Evolutionary conservation across 2,888 invertebrate species (phyloP).

Genomic region (Diaperis boleti): DNA sequence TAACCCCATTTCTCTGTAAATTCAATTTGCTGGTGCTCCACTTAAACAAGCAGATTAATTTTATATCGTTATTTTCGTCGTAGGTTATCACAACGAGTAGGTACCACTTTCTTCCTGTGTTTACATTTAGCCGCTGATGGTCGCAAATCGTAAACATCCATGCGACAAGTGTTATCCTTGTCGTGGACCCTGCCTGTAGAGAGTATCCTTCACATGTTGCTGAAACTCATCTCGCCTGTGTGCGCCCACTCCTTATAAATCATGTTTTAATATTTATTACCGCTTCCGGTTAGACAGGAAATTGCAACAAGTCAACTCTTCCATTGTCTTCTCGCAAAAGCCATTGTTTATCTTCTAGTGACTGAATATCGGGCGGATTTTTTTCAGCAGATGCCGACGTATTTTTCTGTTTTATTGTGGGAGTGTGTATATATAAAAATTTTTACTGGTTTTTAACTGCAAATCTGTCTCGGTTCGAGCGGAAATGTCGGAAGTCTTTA

Average conservation of each 20-base stretch:
- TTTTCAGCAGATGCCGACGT: conserved; percentile 29
- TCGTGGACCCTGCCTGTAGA: not conserved
- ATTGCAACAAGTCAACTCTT: conserved; percentile 35
- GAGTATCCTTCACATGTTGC: not conserved
- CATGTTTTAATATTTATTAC: conserved; percentile 40
- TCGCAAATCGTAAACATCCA: conserved; percentile 1
- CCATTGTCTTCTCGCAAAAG: conserved; percentile 39
- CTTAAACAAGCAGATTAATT: not conserved
- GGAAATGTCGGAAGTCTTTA: conserved; percentile 40
- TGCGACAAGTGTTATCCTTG: not conserved
- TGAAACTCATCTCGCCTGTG: conserved; percentile 8
- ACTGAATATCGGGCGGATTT: conserved; percentile 31
- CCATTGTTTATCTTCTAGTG: conserved; percentile 34
- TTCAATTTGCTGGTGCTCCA: not conserved
- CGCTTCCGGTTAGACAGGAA: conserved; percentile 41
- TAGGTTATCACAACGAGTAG: not conserved
- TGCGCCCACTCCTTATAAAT: conserved; percentile 36
- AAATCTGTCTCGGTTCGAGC: conserved; percentile 28
- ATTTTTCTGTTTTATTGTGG: conserved; percentile 26
- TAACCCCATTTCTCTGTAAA: not conserved
- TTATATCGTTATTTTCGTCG: not conserved
- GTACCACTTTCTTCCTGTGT: conserved; percentile 1
- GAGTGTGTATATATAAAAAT: conserved; percentile 18
- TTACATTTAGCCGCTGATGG: not conserved
- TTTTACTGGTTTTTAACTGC: conserved; percentile 35